Evolutionary conservation across 92 coral and sea anemone species (phyloP).

Genomic region (Zoanthus sociatus): DNA sequence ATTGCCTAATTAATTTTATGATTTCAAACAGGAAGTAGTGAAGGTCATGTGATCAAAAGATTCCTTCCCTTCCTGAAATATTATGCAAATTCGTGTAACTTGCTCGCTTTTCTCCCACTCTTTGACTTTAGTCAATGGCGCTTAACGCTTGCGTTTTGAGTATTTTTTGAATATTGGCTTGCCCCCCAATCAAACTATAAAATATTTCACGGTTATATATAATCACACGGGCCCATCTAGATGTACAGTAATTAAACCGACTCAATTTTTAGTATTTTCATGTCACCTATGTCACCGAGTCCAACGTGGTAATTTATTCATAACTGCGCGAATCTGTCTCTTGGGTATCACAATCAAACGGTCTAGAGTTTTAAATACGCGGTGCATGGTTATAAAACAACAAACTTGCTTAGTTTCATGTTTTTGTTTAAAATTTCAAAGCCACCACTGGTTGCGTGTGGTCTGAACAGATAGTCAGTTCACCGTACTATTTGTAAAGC

Average conservation of each 20-base stretch:
- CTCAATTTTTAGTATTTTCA: slow-evolving; percentile 36
- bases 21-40: slow-evolving; percentile 24
- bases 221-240: slow-evolving; percentile 43
- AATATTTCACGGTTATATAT: slow-evolving; percentile 52
- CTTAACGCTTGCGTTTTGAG: slow-evolving; percentile 25
- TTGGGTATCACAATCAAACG: slow-evolving; percentile 1
- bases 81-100: slow-evolving; percentile 77
- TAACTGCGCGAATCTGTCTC: slow-evolving; percentile 47
- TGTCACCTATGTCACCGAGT: slow-evolving; percentile 65
- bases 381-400: background rate
- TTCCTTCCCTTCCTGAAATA: slow-evolving; percentile 72
- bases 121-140: slow-evolving; percentile 29
- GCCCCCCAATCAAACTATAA: slow-evolving; percentile 16
- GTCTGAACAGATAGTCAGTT: slow-evolving; percentile 54
- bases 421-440: slow-evolving; percentile 38
- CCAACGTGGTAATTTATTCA: slow-evolving; percentile 69
- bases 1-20: slow-evolving; percentile 10
- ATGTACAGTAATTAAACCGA: slow-evolving; percentile 42
- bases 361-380: background rate
- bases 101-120: slow-evolving; percentile 54
- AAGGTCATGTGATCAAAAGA: slow-evolving; percentile 75
- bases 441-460: slow-evolving; percentile 51
- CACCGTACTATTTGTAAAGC: slow-evolving; percentile 53
- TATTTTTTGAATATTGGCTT: slow-evolving; percentile 31
- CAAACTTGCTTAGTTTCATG: slow-evolving; percentile 19